Evolutionary conservation across 2,113 vertebrate species (phyloP), one percentile per base, ranked within the genome.

Genomic region (Rhea americana): DNA sequence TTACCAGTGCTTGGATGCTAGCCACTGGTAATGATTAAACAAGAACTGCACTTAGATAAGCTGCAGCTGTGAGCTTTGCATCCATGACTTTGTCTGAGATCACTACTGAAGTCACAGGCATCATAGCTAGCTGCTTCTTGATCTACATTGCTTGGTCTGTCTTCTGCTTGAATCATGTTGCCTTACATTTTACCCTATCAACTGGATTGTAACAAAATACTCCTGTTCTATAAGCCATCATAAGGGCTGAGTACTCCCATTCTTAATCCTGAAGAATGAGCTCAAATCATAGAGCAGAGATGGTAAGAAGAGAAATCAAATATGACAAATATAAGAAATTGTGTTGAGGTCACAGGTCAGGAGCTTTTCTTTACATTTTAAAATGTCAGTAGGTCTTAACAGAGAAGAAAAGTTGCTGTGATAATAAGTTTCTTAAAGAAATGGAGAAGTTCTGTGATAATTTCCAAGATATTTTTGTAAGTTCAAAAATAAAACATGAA

Each of bases 211-310:
- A 89, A 82, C 17, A 74, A 62, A 71, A 73, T 7, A 35, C 35
- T 6, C 1, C 28, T n/a, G 32, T 73, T 73, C 2, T 0, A 48
- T 7, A 76, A 28, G 18, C 7, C 32, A 25, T 3, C 0, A 28
- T 55, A 70, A 75, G 55, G 67, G 30, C 9, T 66, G 62, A 85
- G 50, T 35, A 39, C 7, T 90, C 28, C 50, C 22, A 39, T 88
- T 85, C 73, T 56, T 62, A 71, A 10, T 6, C 14, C 24, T 50
- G 47, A 61, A 73, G 88, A 73, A 85, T 79, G 39, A 70, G 41
- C 19, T 24, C 43, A 18, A 89, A 11, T 15, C n/a, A n/a, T n/a
- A n/a, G 39, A 58, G 22, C 14, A 48, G 18, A 66, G 37, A 32
- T 32, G 20, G 22, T 78, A 62, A 48, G 58, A 84, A 58, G 10